These are phyloP conservation scores for Platyscelio sp. DNA, from an alignment of 2,888 invertebrate species.

Conservation along the genomic window DNA sequence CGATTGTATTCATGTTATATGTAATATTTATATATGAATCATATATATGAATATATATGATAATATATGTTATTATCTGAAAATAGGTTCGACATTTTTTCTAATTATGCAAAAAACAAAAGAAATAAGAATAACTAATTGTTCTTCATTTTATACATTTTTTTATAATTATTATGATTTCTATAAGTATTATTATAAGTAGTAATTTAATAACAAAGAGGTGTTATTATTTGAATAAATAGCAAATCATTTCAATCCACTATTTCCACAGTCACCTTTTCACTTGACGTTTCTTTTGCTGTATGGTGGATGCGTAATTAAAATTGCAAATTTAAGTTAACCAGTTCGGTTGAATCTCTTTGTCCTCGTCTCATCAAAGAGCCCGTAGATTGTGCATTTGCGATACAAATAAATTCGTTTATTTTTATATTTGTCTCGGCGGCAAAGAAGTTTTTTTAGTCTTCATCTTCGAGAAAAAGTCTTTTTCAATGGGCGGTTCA, in stretches of 20 bases:
- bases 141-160: too few relatives aligned
- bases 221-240: conserved; percentile 38
- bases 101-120: too few relatives aligned
- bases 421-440: conserved; percentile 81
- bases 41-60: too few relatives aligned
- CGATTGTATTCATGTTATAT: too few relatives aligned
- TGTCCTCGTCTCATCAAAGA: conserved; percentile 78
- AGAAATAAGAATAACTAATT: too few relatives aligned
- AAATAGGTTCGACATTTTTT: too few relatives aligned
- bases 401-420: conserved; percentile 83
- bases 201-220: conserved; percentile 36
- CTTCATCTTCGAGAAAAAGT: conserved; percentile 66
- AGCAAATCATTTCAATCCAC: too few relatives aligned
- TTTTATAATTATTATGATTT: too few relatives aligned
- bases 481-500: conserved; percentile 81
- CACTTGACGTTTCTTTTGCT: conserved; percentile 62
- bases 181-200: too few relatives aligned
- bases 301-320: conserved; percentile 77
- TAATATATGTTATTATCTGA: too few relatives aligned
- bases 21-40: too few relatives aligned
- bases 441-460: conserved; percentile 71
- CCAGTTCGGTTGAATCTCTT: conserved; percentile 77
- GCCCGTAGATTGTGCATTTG: conserved; percentile 78
- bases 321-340: conserved; percentile 83
- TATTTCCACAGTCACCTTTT: conserved; percentile 50